These are phyloP conservation scores for Cecropterus lyciades DNA, from an alignment of 1,140 invertebrate species.

Conservation along the genomic window DNA sequence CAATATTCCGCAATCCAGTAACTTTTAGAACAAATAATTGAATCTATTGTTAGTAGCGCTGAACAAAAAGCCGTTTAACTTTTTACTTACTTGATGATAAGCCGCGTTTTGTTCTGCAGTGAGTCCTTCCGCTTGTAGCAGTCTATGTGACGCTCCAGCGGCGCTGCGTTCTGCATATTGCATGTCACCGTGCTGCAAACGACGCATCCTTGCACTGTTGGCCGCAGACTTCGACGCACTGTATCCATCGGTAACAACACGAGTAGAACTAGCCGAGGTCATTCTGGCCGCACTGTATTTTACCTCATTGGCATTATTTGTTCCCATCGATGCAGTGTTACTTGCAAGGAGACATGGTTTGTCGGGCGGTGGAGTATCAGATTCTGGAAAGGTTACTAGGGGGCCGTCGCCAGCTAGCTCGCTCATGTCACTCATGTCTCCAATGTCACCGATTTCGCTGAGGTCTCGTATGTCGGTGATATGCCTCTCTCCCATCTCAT, in stretches of 20 bases:
- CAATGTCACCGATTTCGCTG: constrained; percentile 77
- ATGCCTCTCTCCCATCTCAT: constrained; percentile 71
- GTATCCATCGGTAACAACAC: constrained; percentile 92
- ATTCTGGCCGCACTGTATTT: constrained; percentile 91
- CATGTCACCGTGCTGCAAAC: constrained; percentile 91
- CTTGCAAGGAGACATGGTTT: constrained; percentile 77
- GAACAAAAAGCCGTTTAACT: constrained; percentile 24
- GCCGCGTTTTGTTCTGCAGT: constrained; percentile 79
- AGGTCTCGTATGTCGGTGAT: constrained; percentile 83
- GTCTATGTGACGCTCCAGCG: constrained; percentile 69
- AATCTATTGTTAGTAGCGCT: not conserved
- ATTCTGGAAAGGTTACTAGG: constrained; percentile 91
- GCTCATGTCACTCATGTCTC: constrained; percentile 77
- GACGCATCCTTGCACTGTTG: constrained; percentile 92
- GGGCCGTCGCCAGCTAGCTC: constrained; percentile 84
- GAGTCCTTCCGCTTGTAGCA: constrained; percentile 74
- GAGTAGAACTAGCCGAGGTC: constrained; percentile 92
- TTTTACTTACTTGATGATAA: constrained; percentile 69
- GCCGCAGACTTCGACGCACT: constrained; percentile 90
- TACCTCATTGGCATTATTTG: constrained; percentile 75
- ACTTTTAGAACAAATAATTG: not conserved
- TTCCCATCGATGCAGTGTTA: constrained; percentile 63
- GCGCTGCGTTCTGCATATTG: constrained; percentile 87
- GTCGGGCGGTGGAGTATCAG: constrained; percentile 87
- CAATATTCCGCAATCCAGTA: not conserved